Conservation (phyloP, 2,888 invertebrate genomes). For the Acronicta psi region DNA sequence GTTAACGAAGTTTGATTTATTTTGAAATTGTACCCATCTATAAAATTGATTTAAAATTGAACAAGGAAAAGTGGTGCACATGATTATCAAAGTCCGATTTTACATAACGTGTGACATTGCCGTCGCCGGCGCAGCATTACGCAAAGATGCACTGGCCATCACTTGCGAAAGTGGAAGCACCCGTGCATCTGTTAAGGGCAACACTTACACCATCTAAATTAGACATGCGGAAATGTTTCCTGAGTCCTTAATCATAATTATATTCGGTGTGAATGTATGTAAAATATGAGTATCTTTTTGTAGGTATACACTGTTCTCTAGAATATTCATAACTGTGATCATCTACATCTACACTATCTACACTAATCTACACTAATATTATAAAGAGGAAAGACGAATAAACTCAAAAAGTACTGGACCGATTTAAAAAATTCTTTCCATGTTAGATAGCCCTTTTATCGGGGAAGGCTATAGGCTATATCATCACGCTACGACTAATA, state of each 20-base stretch:
- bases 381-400: too few relatives aligned
- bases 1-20: background rate
- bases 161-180: constrained; percentile 70
- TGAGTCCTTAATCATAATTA: constrained; percentile 5
- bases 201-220: constrained; percentile 15
- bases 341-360: too few relatives aligned
- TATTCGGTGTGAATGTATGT: background rate
- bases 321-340: too few relatives aligned
- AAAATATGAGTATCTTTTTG: background rate
- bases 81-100: constrained; percentile 20
- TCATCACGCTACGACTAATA: too few relatives aligned
- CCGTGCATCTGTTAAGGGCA: constrained; percentile 60
- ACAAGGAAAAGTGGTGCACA: constrained; percentile 12
- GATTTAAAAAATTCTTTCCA: too few relatives aligned
- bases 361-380: too few relatives aligned
- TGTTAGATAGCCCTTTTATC: too few relatives aligned
- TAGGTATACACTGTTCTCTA: background rate
- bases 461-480: too few relatives aligned
- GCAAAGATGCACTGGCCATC: constrained; percentile 76
- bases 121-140: constrained; percentile 63
- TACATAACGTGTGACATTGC: constrained; percentile 79
- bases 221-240: constrained; percentile 24
- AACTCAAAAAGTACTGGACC: too few relatives aligned
- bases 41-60: background rate
- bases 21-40: background rate